These are phyloP conservation scores for Drosophila littoralis DNA, from an alignment of 1,140 invertebrate species.

Conservation along the genomic window DNA sequence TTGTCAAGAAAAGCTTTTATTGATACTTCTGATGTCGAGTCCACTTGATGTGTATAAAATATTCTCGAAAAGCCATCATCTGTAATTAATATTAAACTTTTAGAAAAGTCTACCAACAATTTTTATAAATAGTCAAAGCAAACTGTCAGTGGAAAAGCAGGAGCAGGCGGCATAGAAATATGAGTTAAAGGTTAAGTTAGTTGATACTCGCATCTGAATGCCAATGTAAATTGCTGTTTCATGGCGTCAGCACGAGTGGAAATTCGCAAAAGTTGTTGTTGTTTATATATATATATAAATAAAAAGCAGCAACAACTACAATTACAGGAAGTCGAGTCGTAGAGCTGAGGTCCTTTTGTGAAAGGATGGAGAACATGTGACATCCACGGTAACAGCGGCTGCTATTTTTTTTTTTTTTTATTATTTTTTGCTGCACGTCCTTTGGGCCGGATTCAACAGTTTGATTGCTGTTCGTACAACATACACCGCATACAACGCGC, in stretches of 20 bases:
- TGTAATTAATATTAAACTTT: too few species aligned
- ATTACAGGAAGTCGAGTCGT: too few species aligned
- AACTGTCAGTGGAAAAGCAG: too few species aligned
- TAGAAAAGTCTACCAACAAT: too few species aligned
- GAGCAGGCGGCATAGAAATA: too few species aligned
- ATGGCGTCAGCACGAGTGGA: neutral
- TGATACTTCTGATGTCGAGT: too few species aligned
- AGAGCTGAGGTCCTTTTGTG: too few species aligned
- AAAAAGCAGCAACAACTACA: neutral
- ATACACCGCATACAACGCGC: constrained; percentile 15
- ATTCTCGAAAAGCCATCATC: too few species aligned
- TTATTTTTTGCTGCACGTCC: constrained; percentile 29
- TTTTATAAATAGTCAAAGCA: too few species aligned
- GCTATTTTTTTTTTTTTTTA: constrained; percentile 52
- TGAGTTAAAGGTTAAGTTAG: neutral
- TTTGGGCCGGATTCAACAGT: constrained; percentile 64
- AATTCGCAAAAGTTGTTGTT: neutral
- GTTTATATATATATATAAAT: neutral
- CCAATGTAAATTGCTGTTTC: neutral
- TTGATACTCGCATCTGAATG: neutral
- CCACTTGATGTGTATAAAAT: too few species aligned
- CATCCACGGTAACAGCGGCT: constrained; percentile 41
- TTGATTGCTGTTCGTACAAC: constrained; percentile 55
- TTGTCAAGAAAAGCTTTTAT: too few species aligned
- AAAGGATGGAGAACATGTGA: constrained; percentile 2